These are phyloP conservation scores for Felis catus DNA, from an alignment of 2,113 vertebrate genomes.

Conservation along the genomic window F.catus_Fca126_mat1.0 CM031423.1:53890501-53891000, in stretches of 20 bases:
- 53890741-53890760: not conserved
- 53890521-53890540: not conserved
- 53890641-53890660: not conserved
- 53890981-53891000: not conserved
- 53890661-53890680: not conserved
- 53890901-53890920: not conserved
- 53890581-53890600: not conserved
- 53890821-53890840: not conserved
- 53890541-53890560: not conserved
- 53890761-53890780: not conserved
- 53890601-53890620: not conserved
- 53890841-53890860: not conserved
- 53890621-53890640: not conserved
- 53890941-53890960: not conserved
- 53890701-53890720: not conserved
- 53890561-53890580: not conserved
- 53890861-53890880: not conserved
- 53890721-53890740: not conserved
- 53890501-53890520: not conserved
- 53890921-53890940: not conserved
- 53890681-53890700: not conserved
- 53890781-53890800: not conserved
- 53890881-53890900: not conserved
- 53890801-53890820: not conserved
- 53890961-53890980: not conserved